Evolutionary conservation across 2,113 vertebrate genomes (phyloP).

Genomic region (Rynchops niger): DNA sequence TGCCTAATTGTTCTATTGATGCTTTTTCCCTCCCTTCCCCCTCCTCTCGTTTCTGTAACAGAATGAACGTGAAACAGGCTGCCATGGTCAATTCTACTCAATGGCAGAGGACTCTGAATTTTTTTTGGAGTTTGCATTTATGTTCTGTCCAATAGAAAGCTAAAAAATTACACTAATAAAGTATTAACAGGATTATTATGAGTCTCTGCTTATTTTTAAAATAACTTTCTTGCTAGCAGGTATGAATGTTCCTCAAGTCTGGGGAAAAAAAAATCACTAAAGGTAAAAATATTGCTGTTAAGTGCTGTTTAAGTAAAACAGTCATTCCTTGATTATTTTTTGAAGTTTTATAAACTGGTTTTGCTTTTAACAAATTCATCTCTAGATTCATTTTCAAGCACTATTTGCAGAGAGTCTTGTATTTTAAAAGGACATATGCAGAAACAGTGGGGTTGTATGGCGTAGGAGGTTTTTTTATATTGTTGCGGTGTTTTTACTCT

Average conservation of each 20-base stretch:
- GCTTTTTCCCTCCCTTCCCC: slow-evolving; percentile 77
- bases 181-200: slow-evolving; percentile 83
- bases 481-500: neutral
- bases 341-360: neutral
- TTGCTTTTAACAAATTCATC: neutral
- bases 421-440: neutral
- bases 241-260: rapidly evolving
- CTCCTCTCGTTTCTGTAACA: slow-evolving; percentile 40
- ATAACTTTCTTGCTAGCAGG: neutral
- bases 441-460: neutral
- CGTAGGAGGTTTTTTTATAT: neutral
- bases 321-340: neutral
- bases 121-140: slow-evolving; percentile 87
- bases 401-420: neutral
- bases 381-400: neutral
- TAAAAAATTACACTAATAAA: slow-evolving; percentile 97
- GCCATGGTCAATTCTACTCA: slow-evolving; percentile 84
- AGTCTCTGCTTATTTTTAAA: slow-evolving; percentile 29
- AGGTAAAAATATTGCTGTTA: neutral
- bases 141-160: slow-evolving; percentile 89
- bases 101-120: slow-evolving; percentile 82
- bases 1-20: slow-evolving; percentile 93
- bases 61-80: slow-evolving; percentile 80
- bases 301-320: neutral
- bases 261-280: neutral